Base-by-base conservation (phyloP, 2,797 vertebrate species). In the Sardinella longiceps region DNA sequence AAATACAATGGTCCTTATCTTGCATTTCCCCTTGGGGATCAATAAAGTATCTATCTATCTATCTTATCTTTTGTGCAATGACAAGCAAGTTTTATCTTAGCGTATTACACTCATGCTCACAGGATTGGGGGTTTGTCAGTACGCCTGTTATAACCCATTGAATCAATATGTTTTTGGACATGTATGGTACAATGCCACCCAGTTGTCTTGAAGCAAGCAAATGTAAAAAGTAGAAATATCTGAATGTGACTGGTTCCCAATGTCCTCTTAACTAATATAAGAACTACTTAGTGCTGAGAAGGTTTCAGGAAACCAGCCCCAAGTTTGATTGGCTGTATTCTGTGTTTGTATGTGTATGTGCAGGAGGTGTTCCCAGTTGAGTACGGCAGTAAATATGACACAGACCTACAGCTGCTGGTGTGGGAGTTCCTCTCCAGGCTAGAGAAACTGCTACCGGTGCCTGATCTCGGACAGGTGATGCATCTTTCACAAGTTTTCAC, bases 401-500 rank as follows among this genome's bases (percentile, higher is more conserved):
- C 56, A 60, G 56, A 60, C 56, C 23, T 60, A 7, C 56, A 60
- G 56, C 56, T 93, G 1, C 90, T 93, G 0, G 87, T 91, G 51
- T 92, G 91, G 92, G 93, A 93, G 83, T 90, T 93, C 85, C 92
- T 93, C 11, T 93, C 90, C 30, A 92, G 91, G 85, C 85, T 93
- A 84, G 91, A 93, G 85, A 91, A 91, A 80, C 89, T 93, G 6
- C 86, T 92, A 58, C 92, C 91, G 0, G 91, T 93, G 3, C 91
- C 91, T 84, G 91, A 93, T 88, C 92, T 93, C 23, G 81, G 88
- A 53, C 91, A 93, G 90, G 93, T 93, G 58, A 80, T 11, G 6
- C n/a, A 15, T 70, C 5, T 33, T 30, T 5, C 63, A 70, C 5
- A 18, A 25, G 28, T 14, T 33, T 15, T 66, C 60, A 12, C 3